These are phyloP conservation scores for Pipistrellus nathusii DNA, from an alignment of 2,797 vertebrate species.

Conservation along the genomic window DNA sequence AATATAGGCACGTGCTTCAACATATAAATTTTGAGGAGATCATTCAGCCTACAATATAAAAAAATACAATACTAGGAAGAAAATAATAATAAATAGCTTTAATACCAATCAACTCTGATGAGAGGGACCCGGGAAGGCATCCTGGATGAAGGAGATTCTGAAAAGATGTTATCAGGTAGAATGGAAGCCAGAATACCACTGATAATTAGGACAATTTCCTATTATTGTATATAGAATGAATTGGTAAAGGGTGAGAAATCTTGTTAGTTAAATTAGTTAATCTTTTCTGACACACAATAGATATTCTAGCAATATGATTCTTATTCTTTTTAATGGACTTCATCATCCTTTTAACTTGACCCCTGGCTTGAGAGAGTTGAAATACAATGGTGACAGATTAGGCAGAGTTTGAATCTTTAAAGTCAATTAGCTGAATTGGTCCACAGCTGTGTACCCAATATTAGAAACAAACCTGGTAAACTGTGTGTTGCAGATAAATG, in stretches of 20 bases:
- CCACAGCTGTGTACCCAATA: neutral
- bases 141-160: neutral
- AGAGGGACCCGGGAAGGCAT: neutral
- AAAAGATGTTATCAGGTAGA: neutral
- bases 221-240: neutral
- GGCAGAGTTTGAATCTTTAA: neutral
- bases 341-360: neutral
- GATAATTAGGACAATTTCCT: neutral
- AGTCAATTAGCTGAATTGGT: neutral
- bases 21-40: neutral
- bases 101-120: neutral
- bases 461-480: slow-evolving; percentile 17
- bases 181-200: neutral
- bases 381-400: neutral
- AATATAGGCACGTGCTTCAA: neutral
- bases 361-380: neutral
- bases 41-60: neutral
- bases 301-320: neutral
- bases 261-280: neutral
- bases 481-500: neutral
- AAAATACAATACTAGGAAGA: neutral
- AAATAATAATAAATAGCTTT: neutral
- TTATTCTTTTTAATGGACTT: neutral
- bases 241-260: neutral
- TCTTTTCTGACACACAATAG: neutral